Evolutionary conservation across 2,888 invertebrate genomes (phyloP), one percentile per base, ranked within the genome.

Genomic region (Cheilosia vulpina): DNA sequence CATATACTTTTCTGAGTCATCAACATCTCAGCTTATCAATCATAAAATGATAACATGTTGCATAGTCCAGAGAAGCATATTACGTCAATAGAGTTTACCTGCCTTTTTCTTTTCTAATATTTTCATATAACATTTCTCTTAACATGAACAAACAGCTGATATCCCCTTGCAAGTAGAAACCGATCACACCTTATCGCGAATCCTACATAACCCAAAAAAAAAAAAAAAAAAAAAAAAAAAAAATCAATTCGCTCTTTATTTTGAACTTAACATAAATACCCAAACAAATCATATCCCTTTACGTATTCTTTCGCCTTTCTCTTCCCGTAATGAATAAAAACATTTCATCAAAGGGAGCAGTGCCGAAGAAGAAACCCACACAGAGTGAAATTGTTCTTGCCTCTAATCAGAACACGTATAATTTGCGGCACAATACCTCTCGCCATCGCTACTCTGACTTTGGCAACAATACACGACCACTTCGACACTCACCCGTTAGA

Each of bases 181-280:
- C 45, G 45, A 45, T 45, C 45, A 45, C 45, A 45, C 45, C 17
- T 45, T 45, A 45, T 45, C n/a, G 15, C 45, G 45, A 17, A 17
- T 17, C 45, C 3, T 43, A n/a, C 7, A 45, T 17, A n/a, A 17
- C 6, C n/a, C 17, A n/a, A 11, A 3, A 4, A 15, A n/a, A n/a
- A n/a, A n/a, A n/a, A n/a, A n/a, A n/a, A n/a, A n/a, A n/a, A n/a
- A n/a, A n/a, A n/a, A n/a, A n/a, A n/a, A n/a, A n/a, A 43, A 15
- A 2, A 43, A 15, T 43, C 15, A 15, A 6, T 43, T 43, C 15
- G 15, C 41, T 43, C 41, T 41, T 41, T 15, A 11, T 41, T 17
- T n/a, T 45, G n/a, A n/a, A n/a, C n/a, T n/a, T n/a, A n/a, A 2
- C n/a, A 2, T 17, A 45, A 13, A 2, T 43, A 4, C 15, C 41